phyloP scores from a whole-genome alignment of 2,888 invertebrate species.

The Helobdella robusta region DNA sequence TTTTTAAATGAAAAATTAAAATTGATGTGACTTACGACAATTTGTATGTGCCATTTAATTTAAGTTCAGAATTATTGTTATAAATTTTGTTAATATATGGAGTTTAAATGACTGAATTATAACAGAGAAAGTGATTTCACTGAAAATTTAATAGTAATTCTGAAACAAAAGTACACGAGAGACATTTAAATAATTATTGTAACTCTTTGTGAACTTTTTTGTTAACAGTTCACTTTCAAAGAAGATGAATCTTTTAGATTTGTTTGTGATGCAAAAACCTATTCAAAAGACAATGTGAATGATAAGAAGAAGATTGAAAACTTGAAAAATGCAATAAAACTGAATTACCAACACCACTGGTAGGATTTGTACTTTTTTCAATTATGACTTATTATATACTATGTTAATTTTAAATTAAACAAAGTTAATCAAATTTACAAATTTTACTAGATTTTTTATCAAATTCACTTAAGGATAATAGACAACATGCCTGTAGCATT shows the following conservation, averaged over 20 bases:
- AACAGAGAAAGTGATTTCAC: too few relatives aligned
- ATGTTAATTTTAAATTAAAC: background rate
- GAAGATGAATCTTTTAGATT: too few relatives aligned
- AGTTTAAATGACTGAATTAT: too few relatives aligned
- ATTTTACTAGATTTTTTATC: background rate
- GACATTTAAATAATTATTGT: background rate
- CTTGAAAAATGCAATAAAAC: constrained; percentile 77
- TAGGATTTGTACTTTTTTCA: constrained; percentile 36
- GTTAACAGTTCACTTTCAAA: too few relatives aligned
- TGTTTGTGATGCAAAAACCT: constrained; percentile 51
- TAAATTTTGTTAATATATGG: too few relatives aligned
- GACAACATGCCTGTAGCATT: constrained; percentile 99
- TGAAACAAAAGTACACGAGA: too few relatives aligned
- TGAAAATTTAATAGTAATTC: too few relatives aligned
- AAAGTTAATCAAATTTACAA: background rate
- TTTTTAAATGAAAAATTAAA: background rate
- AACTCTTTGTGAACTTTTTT: background rate
- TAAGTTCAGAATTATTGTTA: too few relatives aligned
- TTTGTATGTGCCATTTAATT: background rate
- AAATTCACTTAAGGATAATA: constrained; percentile 46
- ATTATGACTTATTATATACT: background rate
- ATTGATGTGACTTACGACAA: background rate
- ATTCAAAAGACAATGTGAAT: constrained; percentile 60
- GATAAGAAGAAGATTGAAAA: constrained; percentile 63
- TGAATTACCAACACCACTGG: constrained; percentile 98